Base-by-base conservation (phyloP, 2,888 invertebrate species). In the Camponotus fellah region DNA sequence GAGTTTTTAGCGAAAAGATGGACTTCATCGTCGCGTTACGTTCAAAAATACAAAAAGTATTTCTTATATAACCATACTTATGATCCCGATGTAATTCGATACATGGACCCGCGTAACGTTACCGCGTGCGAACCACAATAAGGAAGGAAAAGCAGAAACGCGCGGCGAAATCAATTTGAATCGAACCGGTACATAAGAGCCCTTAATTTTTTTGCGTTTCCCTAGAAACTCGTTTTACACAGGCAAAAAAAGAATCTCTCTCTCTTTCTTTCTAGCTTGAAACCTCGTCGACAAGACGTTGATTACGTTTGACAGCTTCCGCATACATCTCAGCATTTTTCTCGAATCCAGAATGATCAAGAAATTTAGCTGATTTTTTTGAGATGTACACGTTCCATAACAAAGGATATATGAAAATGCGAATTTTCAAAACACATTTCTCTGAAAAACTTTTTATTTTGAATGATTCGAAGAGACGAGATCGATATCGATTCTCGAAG, bases 281-380 rank as follows among this genome's bases (percentile, higher is more conserved):
- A 87, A 86, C 85, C 85, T 77, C 62, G 80, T 76, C 80, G 82
- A 53, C 53, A 86, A 91, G 91, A 92, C 89, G 89, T 79, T 93
- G 92, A 94, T 92, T 91, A 89, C 91, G 88, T 89, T 90, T 92
- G 94, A 94, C 94, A 94, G 94, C 93, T 93, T 93, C 91, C 93
- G 92, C 90, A 89, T 89, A 89, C 85, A 86, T 89, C 83, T 86
- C 85, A 85, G 81, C 40, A 56, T 82, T 74, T 37, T 80, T 58
- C 58, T 32, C 60, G 37, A 37, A 49, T n/a, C 43, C 60, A 34
- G 21, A 26, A 37, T 60, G 72, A 37, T 79, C 72, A 79, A 60
- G 72, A 46, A 34, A 43, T 26, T n/a, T 9, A 34, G 12, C 1
- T 32, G 43, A 32, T 10, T 34, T 53, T 76, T 9, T 53, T 1